Conservation (phyloP, 2,797 vertebrate species). For the Tokudaia tokunoshimensis region DNA sequence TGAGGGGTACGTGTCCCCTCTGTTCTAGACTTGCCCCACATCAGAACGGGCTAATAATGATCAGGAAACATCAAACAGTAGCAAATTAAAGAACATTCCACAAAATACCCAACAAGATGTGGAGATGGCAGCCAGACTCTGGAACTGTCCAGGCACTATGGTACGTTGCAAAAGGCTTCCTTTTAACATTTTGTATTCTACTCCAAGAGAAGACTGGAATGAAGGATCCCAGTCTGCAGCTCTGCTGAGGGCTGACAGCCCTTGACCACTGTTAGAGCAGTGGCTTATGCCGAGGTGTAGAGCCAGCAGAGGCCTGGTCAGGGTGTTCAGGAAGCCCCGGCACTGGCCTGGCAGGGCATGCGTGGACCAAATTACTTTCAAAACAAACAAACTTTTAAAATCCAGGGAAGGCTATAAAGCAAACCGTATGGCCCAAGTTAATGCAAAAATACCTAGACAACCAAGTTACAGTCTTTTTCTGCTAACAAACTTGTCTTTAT, state of each 20-base stretch:
- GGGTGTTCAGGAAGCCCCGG: neutral
- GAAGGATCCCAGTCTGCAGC: neutral
- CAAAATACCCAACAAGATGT: neutral
- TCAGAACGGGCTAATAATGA: neutral
- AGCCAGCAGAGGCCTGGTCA: too few species aligned
- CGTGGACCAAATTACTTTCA: neutral
- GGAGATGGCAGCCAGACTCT: neutral
- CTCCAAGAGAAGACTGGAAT: neutral
- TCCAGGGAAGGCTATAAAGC: neutral
- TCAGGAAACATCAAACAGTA: neutral
- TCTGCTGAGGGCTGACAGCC: neutral
- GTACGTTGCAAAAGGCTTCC: neutral
- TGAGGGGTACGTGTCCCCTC: neutral
- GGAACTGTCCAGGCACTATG: neutral
- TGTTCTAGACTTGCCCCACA: neutral
- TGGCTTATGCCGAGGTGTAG: neutral
- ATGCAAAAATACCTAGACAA: constrained; percentile 40
- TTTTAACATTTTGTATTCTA: too few species aligned
- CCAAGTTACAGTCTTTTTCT: constrained; percentile 58
- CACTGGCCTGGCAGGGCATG: neutral
- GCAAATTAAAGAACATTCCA: neutral
- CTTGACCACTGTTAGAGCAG: neutral
- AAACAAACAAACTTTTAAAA: neutral
- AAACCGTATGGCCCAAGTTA: neutral
- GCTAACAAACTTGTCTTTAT: constrained; percentile 65